These are phyloP conservation scores for Vesta saturnalis DNA, from an alignment of 2,888 invertebrate genomes.

Conservation along the genomic window DNA sequence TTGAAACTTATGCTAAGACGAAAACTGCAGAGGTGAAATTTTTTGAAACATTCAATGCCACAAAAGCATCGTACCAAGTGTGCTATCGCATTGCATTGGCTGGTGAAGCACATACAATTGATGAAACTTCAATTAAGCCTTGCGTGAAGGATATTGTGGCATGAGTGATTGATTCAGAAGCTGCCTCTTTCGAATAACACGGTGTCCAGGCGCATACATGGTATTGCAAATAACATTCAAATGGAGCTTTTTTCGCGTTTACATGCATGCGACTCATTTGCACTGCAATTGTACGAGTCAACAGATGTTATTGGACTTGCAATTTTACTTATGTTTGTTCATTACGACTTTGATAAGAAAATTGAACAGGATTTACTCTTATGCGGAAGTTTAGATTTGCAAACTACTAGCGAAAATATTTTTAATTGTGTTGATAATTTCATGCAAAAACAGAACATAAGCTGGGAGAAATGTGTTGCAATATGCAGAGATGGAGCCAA, in stretches of 20 bases:
- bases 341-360: too few relatives aligned
- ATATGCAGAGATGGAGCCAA: neutral
- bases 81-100: neutral
- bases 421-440: constrained; percentile 1
- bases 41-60: neutral
- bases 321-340: too few relatives aligned
- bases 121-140: too few relatives aligned
- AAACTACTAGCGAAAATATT: neutral
- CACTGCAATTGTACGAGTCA: neutral
- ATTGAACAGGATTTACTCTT: too few relatives aligned
- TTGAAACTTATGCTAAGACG: too few relatives aligned
- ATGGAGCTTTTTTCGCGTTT: neutral
- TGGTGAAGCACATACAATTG: too few relatives aligned
- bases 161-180: neutral
- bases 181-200: too few relatives aligned
- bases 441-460: too few relatives aligned
- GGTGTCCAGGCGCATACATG: too few relatives aligned
- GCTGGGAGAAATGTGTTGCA: neutral
- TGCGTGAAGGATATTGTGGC: neutral
- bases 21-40: too few relatives aligned
- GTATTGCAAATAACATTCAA: too few relatives aligned
- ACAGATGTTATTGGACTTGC: neutral
- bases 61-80: neutral
- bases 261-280: neutral
- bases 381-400: neutral